Base-by-base conservation (phyloP, 2,113 vertebrate genomes). In the Lates calcarifer region DNA sequence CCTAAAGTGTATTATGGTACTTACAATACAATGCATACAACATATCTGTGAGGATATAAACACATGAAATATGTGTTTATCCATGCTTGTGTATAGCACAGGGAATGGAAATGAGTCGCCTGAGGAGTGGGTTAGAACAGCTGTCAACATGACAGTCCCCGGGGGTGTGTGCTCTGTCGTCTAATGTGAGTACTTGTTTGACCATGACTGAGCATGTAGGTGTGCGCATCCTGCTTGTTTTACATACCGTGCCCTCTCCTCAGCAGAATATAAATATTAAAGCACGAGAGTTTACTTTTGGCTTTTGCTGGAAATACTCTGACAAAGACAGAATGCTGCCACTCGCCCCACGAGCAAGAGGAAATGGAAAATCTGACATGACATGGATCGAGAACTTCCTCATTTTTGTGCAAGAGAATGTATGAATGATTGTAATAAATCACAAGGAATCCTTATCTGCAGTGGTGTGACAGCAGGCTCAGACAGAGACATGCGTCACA, bases 321-420 rank as follows among this genome's bases (percentile, higher is more conserved):
- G 53, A 49, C 14, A 7, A 24, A 41, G 57, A 77, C 22, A 83
- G 35, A 81, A 51, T 24, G 49, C 28, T 78, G 49, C 53, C 5
- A 1, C 74, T n/a, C 55, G 33, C 67, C 33, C 60, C 24, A 37
- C 14, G 39, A 66, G 14, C 26, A 84, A 74, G 73, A 77, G 79
- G 82, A 89, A 86, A 78, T 17, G 61, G 62, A 80, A 83, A 78
- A 55, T 31, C 1, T 73, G 61, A 79, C 29, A 49, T 22, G 31
- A 33, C 10, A 4, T 18, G 56, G 62, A 78, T 18, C 2, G 31
- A 41, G 49, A 71, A 74, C 70, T 87, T 87, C 89, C 79, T 45
- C 77, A n/a, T 18, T 85, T 80, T 64, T 0, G 6, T 41, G 35
- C 11, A 9, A 37, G 14, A 81, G 6, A 22, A 53, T 2, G 7